phyloP scores from a whole-genome alignment of 2,113 vertebrate genomes.

The Macquaria ambigua region DNA sequence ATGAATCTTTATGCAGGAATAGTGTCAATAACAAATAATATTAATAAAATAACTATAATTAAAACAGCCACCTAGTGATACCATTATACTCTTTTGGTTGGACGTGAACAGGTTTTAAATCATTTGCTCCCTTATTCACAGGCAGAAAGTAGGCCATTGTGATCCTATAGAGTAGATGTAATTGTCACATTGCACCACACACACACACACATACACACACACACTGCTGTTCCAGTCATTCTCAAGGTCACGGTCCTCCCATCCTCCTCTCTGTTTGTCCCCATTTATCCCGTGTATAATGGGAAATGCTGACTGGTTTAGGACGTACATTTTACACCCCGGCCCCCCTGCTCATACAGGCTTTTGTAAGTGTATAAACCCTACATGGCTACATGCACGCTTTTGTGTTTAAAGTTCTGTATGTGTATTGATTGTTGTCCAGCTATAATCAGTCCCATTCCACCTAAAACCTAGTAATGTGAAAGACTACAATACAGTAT shows the following conservation, averaged over 20 bases:
- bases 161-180: slow-evolving; percentile 27
- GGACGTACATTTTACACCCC: slow-evolving; percentile 52
- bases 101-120: not conserved
- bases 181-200: slow-evolving; percentile 19
- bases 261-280: slow-evolving; percentile 65
- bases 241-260: slow-evolving; percentile 71
- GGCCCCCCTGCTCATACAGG: not conserved
- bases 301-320: slow-evolving; percentile 74
- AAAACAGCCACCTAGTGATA: not conserved
- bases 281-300: slow-evolving; percentile 73
- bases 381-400: slow-evolving; percentile 22
- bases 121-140: slow-evolving; percentile 8
- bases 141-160: slow-evolving; percentile 50
- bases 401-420: slow-evolving; percentile 30
- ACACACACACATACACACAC: slow-evolving; percentile 4
- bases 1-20: not conserved
- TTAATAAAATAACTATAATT: not conserved
- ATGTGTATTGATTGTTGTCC: not conserved
- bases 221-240: slow-evolving; percentile 53
- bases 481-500: not conserved
- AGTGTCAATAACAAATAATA: not conserved
- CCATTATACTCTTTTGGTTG: not conserved
- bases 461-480: not conserved
- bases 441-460: not conserved
- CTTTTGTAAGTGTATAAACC: slow-evolving; percentile 33